Conservation (phyloP, 2,113 vertebrate genomes). For the Psittacula cyanocephala region DNA sequence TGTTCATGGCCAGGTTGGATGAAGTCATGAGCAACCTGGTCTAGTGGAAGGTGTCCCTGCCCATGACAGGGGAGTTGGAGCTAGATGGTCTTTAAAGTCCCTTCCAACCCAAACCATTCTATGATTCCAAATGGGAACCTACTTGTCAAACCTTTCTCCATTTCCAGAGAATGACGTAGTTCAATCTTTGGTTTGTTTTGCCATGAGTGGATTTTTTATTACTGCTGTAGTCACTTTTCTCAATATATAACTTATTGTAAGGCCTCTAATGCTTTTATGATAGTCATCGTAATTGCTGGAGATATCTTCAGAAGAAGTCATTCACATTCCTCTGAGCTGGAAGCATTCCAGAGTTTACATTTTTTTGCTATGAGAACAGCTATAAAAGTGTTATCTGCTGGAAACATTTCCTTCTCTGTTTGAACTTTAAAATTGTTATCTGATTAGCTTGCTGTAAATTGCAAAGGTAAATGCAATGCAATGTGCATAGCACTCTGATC, state of each 20-base stretch:
- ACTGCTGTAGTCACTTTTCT: slow-evolving; percentile 23
- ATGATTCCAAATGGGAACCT: neutral
- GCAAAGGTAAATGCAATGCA: neutral
- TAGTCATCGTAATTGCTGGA: slow-evolving; percentile 32
- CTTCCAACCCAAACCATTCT: neutral
- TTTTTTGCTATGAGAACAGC: slow-evolving; percentile 31
- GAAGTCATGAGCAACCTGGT: neutral
- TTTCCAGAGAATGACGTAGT: neutral
- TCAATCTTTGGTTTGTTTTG: neutral
- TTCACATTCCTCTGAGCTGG: slow-evolving; percentile 37
- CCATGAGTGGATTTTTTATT: slow-evolving; percentile 34
- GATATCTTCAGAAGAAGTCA: neutral
- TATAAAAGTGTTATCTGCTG: slow-evolving; percentile 17
- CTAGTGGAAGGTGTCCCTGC: neutral
- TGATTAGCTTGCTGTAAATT: slow-evolving; percentile 30
- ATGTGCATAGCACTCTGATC: neutral
- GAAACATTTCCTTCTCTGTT: slow-evolving; percentile 38
- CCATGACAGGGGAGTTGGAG: neutral
- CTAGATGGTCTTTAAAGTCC: neutral
- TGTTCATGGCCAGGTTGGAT: neutral
- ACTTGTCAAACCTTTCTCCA: neutral
- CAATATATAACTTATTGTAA: neutral
- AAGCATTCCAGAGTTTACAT: slow-evolving; percentile 4
- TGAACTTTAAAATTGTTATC: slow-evolving; percentile 40
- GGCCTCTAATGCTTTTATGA: slow-evolving; percentile 34